Conservation (phyloP, 2,797 vertebrate species). For the Adrianichthys oophorus region DNA sequence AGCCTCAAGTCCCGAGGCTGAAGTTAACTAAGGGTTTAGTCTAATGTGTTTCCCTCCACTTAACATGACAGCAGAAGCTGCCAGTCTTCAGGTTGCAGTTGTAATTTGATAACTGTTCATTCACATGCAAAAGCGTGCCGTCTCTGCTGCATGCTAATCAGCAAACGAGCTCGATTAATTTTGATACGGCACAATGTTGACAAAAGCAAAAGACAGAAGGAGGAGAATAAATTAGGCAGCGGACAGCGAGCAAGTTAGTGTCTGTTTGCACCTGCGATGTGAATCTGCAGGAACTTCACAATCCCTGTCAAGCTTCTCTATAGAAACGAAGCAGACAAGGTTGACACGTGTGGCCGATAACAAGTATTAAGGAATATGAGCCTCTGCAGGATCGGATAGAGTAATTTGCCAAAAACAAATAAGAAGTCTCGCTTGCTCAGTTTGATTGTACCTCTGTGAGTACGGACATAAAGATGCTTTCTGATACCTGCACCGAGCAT, state of each 20-base stretch:
- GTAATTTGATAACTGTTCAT: slow-evolving; percentile 57
- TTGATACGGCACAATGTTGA: slow-evolving; percentile 37
- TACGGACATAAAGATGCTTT: slow-evolving; percentile 22
- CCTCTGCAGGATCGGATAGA: slow-evolving; percentile 10
- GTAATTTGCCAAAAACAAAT: slow-evolving; percentile 23
- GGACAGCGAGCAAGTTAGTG: slow-evolving; percentile 11
- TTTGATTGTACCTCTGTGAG: slow-evolving; percentile 18
- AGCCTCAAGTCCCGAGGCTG: slow-evolving; percentile 1
- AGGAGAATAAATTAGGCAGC: slow-evolving; percentile 14
- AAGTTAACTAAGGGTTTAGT: slow-evolving; percentile 43
- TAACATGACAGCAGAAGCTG: slow-evolving; percentile 28
- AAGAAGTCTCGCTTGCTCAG: slow-evolving; percentile 13
- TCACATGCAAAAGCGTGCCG: slow-evolving; percentile 40
- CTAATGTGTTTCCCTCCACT: slow-evolving; percentile 25
- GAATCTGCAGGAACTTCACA: slow-evolving; percentile 11
- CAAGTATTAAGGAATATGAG: slow-evolving; percentile 2
- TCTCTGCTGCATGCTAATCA: slow-evolving; percentile 49
- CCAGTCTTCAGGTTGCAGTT: slow-evolving; percentile 30
- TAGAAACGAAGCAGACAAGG: slow-evolving; percentile 10
- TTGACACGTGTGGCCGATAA: slow-evolving; percentile 21
- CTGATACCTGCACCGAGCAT: slow-evolving; percentile 25
- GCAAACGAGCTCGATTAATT: slow-evolving; percentile 35
- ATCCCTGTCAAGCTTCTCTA: slow-evolving; percentile 27
- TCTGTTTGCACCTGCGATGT: slow-evolving; percentile 3
- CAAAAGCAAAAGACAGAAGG: slow-evolving; percentile 20